Evolutionary conservation across 2,113 vertebrate species (phyloP).

Genomic region (Gila orcuttii): DNA sequence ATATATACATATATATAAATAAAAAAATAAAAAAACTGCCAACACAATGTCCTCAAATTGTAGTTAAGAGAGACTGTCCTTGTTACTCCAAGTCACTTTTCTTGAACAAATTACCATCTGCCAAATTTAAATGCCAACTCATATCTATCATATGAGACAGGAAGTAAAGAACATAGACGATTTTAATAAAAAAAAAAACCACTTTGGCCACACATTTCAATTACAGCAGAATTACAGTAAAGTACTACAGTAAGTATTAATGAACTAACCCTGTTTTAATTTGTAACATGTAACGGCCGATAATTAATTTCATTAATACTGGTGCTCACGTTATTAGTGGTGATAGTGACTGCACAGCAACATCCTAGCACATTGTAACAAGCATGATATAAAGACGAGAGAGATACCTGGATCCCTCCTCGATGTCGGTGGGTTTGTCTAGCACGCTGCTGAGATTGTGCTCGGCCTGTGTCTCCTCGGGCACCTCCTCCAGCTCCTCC

Average conservation of each 20-base stretch:
- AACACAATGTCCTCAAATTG: background rate
- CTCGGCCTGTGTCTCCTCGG: constrained; percentile 93
- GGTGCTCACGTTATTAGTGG: background rate
- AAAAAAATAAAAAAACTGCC: background rate
- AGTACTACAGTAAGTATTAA: background rate
- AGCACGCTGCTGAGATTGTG: constrained; percentile 95
- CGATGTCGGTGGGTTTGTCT: constrained; percentile 85
- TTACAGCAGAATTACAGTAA: background rate
- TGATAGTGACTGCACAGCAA: background rate
- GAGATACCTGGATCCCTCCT: constrained; percentile 87
- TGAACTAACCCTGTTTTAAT: background rate
- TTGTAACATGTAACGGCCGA: background rate
- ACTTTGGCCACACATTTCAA: background rate
- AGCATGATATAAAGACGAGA: background rate
- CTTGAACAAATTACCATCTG: background rate
- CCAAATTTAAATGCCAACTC: background rate
- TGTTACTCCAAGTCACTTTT: background rate
- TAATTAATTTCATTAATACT: background rate
- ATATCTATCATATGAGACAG: background rate
- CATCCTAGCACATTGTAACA: background rate
- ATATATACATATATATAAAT: too few relatives aligned
- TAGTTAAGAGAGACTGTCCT: background rate
- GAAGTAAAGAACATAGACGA: background rate
- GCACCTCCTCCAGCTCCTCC: constrained; percentile 94
- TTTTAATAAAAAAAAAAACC: background rate